Conservation (phyloP, 2,113 vertebrate species). For the Gavialis gangeticus region DNA sequence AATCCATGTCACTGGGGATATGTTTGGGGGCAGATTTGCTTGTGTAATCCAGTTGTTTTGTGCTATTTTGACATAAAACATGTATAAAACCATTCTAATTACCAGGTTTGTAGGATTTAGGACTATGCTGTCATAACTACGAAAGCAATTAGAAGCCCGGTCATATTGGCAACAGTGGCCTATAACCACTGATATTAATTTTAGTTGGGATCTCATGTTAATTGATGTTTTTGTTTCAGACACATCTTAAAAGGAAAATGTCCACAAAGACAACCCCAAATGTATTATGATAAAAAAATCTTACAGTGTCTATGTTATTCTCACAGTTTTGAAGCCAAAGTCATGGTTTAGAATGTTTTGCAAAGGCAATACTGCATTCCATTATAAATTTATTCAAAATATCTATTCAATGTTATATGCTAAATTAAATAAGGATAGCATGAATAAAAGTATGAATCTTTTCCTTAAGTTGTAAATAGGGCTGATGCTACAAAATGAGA, state of each 20-base stretch:
- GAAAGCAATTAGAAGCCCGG: fast-evolving
- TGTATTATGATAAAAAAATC: neutral
- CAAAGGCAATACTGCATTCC: neutral
- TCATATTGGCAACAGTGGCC: fast-evolving
- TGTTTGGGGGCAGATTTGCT: neutral
- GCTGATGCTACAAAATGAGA: neutral
- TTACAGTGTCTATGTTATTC: neutral
- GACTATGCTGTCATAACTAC: fast-evolving
- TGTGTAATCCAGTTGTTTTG: neutral
- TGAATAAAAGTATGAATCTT: neutral
- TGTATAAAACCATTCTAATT: neutral
- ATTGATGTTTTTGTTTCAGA: neutral
- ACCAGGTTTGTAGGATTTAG: neutral
- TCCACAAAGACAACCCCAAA: neutral
- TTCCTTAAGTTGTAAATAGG: neutral
- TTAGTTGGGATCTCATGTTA: fast-evolving
- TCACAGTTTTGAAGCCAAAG: no score
- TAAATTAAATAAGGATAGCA: neutral
- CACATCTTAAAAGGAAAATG: neutral
- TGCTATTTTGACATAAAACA: neutral
- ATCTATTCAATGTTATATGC: neutral
- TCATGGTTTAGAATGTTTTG: neutral
- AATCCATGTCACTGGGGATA: no score
- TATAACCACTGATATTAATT: fast-evolving
- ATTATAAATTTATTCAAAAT: neutral